A percentile compares a stretch with the other conserved stretches of the same genome.
Conservation (phyloP, 1,140 invertebrate genomes). For the Parapsyche elsis region DNA sequence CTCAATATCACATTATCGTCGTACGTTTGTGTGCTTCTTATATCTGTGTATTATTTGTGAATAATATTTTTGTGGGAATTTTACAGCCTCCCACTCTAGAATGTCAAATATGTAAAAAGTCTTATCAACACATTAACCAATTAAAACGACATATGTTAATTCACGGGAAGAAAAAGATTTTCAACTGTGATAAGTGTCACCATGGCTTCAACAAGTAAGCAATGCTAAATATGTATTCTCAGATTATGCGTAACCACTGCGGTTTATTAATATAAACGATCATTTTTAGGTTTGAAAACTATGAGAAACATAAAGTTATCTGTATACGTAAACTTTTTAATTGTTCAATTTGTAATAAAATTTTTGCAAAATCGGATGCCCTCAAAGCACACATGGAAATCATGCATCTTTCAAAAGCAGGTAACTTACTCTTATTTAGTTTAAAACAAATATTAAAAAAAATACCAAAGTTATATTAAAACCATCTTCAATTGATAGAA, state of each 20-base stretch:
- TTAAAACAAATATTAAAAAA: too few relatives aligned
- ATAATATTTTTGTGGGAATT: not conserved
- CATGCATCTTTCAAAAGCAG: constrained; percentile 25
- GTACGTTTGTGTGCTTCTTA: not conserved
- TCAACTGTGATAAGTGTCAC: constrained; percentile 46
- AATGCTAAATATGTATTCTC: too few relatives aligned
- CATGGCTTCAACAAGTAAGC: constrained; percentile 48
- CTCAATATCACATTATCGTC: not conserved
- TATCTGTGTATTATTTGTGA: not conserved
- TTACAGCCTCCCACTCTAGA: constrained; percentile 21
- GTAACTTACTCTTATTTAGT: constrained; percentile 9
- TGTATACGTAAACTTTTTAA: constrained; percentile 24
- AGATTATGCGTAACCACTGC: too few relatives aligned
- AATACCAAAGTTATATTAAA: too few relatives aligned
- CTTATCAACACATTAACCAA: constrained; percentile 37
- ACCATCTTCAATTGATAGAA: too few relatives aligned
- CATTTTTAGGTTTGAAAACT: constrained; percentile 46
- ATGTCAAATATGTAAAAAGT: constrained; percentile 42
- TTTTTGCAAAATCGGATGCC: constrained; percentile 14
- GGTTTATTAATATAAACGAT: too few relatives aligned
- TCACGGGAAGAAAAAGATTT: constrained; percentile 51
- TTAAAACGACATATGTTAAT: constrained; percentile 47
- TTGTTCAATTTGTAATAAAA: constrained; percentile 42
- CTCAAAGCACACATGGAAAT: constrained; percentile 31
- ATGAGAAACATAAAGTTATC: constrained; percentile 40